A percentile compares a stretch with the other conserved stretches of the same genome.
These are phyloP conservation scores for Diadromus collaris DNA, from an alignment of 2,888 invertebrate genomes.

Conservation along the genomic window DNA sequence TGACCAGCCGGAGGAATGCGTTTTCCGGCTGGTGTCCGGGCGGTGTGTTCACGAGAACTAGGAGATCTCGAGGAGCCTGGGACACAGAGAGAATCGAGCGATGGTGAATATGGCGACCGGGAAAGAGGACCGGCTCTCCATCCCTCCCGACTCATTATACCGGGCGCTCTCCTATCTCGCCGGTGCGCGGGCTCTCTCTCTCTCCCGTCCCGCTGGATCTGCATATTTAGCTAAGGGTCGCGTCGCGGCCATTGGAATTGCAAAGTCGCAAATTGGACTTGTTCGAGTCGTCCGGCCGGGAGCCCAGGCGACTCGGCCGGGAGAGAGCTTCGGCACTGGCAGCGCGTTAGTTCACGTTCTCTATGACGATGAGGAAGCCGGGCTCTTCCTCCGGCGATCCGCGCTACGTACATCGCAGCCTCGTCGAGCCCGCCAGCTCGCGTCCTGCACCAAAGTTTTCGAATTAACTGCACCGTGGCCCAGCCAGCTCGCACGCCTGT, in stretches of 20 bases:
- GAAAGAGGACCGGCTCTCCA: constrained; percentile 58
- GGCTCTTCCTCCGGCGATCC: constrained; percentile 37
- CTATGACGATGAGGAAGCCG: constrained; percentile 5
- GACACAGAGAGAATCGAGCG: constrained; percentile 36
- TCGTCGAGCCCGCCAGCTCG: constrained; percentile 45
- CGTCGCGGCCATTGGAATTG: constrained; percentile 79
- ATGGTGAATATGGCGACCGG: constrained; percentile 53
- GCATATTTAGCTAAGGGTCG: constrained; percentile 78
- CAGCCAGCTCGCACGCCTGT: constrained; percentile 46
- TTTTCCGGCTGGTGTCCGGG: constrained; percentile 18
- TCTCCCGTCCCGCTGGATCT: constrained; percentile 69
- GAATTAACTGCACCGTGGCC: constrained; percentile 69
- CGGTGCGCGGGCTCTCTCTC: constrained; percentile 35
- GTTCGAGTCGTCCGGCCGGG: constrained; percentile 69
- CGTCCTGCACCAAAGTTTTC: constrained; percentile 69
- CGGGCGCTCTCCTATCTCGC: background rate
- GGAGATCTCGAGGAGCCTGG: constrained; percentile 34
- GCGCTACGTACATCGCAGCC: constrained; percentile 29
- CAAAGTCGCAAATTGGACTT: constrained; percentile 80
- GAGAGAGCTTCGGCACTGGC: constrained; percentile 17
- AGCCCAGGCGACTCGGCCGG: constrained; percentile 24
- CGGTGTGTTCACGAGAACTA: constrained; percentile 1
- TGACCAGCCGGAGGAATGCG: constrained; percentile 34
- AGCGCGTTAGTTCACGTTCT: constrained; percentile 26
- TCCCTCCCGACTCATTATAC: constrained; percentile 1